A percentile compares a stretch with the other conserved stretches of the same genome.
Conservation (phyloP, 2,888 invertebrate species). For the Pterostichus niger region DNA sequence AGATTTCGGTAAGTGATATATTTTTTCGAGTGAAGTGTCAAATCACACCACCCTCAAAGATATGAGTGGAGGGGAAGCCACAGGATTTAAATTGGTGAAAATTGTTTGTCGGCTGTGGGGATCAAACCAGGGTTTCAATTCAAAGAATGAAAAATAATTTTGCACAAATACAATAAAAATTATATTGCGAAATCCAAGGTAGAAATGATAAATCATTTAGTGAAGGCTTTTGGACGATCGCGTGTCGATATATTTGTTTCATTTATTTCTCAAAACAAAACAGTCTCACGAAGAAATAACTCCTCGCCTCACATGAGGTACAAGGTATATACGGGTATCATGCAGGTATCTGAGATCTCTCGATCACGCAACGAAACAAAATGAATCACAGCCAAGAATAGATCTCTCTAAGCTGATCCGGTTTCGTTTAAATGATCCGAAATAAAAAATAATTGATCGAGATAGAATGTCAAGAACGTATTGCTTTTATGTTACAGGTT, state of each 20-base stretch:
- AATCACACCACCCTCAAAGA: no score
- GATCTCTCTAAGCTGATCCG: slow-evolving; percentile 58
- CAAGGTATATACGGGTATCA: slow-evolving; percentile 5
- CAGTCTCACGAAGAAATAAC: neutral
- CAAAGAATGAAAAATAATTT: no score
- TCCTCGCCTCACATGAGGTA: neutral
- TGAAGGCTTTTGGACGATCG: neutral
- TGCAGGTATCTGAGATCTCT: slow-evolving; percentile 10
- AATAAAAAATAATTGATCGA: slow-evolving; percentile 56
- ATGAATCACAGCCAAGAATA: slow-evolving; percentile 61
- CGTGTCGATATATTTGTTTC: slow-evolving; percentile 17
- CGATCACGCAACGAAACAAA: slow-evolving; percentile 27
- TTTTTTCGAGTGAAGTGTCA: no score
- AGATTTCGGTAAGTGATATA: no score
- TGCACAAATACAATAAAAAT: no score
- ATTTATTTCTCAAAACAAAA: neutral
- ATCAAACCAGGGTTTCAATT: no score
- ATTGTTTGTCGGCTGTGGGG: no score
- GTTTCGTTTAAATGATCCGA: slow-evolving; percentile 60
- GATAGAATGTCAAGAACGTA: slow-evolving; percentile 61
- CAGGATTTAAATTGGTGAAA: no score
- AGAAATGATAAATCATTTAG: no score
- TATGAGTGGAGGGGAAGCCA: no score
- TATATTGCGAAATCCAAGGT: no score
- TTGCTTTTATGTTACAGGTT: slow-evolving; percentile 45